Percentiles rank a stretch among this genome's conserved stretches.
Conservation (phyloP, 2,113 vertebrate species). For the Tupaia chinensis region DNA sequence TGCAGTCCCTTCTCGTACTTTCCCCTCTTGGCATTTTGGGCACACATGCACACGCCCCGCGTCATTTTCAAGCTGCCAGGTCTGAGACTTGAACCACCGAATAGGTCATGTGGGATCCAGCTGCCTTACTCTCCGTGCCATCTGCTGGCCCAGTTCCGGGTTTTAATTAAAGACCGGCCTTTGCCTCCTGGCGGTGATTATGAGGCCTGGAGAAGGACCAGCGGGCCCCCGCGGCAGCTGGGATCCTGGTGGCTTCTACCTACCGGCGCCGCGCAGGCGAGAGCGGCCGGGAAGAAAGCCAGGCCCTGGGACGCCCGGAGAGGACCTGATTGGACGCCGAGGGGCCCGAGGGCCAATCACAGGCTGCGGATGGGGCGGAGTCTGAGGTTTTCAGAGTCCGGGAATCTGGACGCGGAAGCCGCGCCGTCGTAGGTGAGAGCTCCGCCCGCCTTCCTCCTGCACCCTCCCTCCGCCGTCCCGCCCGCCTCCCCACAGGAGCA, state of each 20-base stretch:
- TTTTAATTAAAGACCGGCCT: not conserved
- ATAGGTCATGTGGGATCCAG: too few relatives aligned
- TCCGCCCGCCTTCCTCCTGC: not conserved
- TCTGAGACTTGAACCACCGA: too few relatives aligned
- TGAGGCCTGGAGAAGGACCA: not conserved
- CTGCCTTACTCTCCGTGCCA: too few relatives aligned
- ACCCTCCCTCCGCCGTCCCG: too few relatives aligned
- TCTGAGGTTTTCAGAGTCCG: accelerated
- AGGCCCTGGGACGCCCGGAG: not conserved
- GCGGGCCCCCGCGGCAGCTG: not conserved
- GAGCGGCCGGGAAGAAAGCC: not conserved
- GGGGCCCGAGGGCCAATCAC: not conserved
- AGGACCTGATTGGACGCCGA: not conserved
- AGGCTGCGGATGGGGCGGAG: not conserved
- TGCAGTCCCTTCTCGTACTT: too few relatives aligned
- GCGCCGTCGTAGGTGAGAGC: too few relatives aligned
- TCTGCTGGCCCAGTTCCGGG: too few relatives aligned
- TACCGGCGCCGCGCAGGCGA: too few relatives aligned
- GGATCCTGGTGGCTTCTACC: not conserved
- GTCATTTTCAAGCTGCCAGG: too few relatives aligned
- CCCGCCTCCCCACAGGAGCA: not conserved
- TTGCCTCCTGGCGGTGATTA: not conserved
- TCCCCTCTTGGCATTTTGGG: too few relatives aligned
- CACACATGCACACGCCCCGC: too few relatives aligned
- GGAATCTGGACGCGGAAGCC: not conserved